Conservation (phyloP, 1,140 invertebrate species). For the Cydia amplana region DNA sequence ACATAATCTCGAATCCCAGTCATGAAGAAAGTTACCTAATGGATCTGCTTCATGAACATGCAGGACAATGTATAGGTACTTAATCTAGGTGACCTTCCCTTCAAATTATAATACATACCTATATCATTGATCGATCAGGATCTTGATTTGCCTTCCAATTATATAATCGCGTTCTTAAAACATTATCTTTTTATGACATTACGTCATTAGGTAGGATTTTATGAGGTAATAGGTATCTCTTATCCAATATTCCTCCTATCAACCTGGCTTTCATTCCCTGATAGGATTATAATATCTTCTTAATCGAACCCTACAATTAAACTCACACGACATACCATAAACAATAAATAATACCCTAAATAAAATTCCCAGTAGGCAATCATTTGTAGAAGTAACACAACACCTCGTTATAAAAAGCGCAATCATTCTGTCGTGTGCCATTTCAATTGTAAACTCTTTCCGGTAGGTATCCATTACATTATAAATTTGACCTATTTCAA, state of each 20-base stretch:
- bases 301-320: background rate
- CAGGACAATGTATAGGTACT: no score
- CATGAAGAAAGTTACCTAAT: no score
- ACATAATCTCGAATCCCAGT: no score
- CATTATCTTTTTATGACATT: no score
- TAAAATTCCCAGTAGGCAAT: constrained; percentile 41
- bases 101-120: no score
- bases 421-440: constrained; percentile 69
- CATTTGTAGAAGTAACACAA: constrained; percentile 46
- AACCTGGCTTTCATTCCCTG: background rate
- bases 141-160: no score
- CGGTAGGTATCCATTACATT: constrained; percentile 72
- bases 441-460: constrained; percentile 64
- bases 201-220: no score
- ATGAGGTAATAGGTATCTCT: background rate
- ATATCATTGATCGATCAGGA: no score
- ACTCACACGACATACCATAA: background rate
- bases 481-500: constrained; percentile 65
- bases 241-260: background rate
- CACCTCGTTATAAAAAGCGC: constrained; percentile 69
- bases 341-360: constrained; percentile 37
- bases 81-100: no score
- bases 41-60: no score
- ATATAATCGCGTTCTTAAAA: no score
- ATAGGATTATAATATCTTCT: background rate